Base-by-base conservation (phyloP, 2,113 vertebrate genomes). In the Halichoeres trimaculatus region DNA sequence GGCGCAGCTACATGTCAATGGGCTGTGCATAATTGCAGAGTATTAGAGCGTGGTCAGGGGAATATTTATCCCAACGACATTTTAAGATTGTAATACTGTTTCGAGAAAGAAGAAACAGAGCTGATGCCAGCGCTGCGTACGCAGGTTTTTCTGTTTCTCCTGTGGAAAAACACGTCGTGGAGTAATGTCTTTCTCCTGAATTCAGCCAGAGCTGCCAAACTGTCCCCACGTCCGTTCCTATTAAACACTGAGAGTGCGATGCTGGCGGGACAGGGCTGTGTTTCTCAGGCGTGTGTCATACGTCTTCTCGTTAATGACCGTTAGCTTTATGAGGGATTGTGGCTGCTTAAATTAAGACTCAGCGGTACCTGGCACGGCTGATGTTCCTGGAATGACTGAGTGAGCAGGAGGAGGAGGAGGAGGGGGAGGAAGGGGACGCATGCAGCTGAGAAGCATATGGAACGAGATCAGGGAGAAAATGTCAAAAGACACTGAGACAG, bases 1-100 rank as follows among this genome's bases (percentile, higher is more conserved):
- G 40, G 61, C 45, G 62, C 66, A 56, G 57, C 84, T 80, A 5
- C 65, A 60, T 83, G 84, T 85, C 83, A 83, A 78, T 70, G 78
- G 58, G 62, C 81, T 87, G 78, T 84, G 88, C 70, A 83, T 83
- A 86, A 89, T 85, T 89, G 75, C 76, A 81, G 68, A 5, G 78
- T 75, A 87, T 86, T 84, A 85, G 84, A 76, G 23, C 36, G 13
- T 51, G 71, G 85, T 69, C 9, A 35, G 63, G 62, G 70, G 68
- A 86, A 59, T 62, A 75, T 80, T 86, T 74, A 58, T 76, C 81
- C 79, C 54, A 70, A 78, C 68, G 80, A 80, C 76, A 86, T 80
- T 81, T 69, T 55, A 47, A 88, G 76, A 86, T 77, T 70, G 69
- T 82, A 86, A 90, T 57, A 74, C 50, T 10, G 10, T 68, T 75